phyloP scores from a whole-genome alignment of 1,140 invertebrate genomes.

The Drosophila erecta region DNA sequence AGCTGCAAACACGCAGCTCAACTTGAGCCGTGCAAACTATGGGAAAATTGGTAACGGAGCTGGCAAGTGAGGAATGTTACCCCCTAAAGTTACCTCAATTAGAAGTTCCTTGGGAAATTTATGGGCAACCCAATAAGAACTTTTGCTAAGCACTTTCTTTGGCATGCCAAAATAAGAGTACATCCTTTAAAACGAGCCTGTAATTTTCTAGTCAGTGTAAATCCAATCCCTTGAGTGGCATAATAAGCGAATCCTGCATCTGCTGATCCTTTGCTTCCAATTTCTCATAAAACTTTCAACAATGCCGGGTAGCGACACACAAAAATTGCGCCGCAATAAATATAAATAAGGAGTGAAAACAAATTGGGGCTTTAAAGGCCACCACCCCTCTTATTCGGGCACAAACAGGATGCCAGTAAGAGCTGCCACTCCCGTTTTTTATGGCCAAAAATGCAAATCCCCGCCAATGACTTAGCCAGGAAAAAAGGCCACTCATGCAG shows the following conservation, averaged over 20 bases:
- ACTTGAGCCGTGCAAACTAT: slow-evolving; percentile 16
- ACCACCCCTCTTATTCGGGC: neutral
- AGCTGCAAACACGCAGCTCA: slow-evolving; percentile 56
- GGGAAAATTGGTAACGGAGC: neutral
- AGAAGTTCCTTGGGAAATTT: neutral
- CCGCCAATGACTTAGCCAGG: slow-evolving; percentile 47
- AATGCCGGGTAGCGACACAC: slow-evolving; percentile 8
- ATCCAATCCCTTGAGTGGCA: neutral
- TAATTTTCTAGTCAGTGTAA: neutral
- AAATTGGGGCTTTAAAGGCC: slow-evolving; percentile 16
- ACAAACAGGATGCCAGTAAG: slow-evolving; percentile 27
- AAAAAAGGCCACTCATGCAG: slow-evolving; percentile 26
- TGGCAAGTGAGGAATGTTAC: neutral
- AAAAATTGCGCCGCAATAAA: slow-evolving; percentile 54
- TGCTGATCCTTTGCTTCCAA: neutral
- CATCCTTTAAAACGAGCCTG: no score
- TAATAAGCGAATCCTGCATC: neutral
- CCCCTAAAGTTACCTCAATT: slow-evolving; percentile 17
- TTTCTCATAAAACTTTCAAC: slow-evolving; percentile 30
- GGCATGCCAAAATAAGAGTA: no score
- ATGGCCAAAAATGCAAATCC: slow-evolving; percentile 61
- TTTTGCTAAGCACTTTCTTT: no score
- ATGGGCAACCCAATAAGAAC: neutral
- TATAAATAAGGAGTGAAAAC: slow-evolving; percentile 38
- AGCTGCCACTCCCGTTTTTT: slow-evolving; percentile 53